These are phyloP conservation scores for Dolichopus griseipennis DNA, from an alignment of 2,888 invertebrate genomes.

Conservation along the genomic window DNA sequence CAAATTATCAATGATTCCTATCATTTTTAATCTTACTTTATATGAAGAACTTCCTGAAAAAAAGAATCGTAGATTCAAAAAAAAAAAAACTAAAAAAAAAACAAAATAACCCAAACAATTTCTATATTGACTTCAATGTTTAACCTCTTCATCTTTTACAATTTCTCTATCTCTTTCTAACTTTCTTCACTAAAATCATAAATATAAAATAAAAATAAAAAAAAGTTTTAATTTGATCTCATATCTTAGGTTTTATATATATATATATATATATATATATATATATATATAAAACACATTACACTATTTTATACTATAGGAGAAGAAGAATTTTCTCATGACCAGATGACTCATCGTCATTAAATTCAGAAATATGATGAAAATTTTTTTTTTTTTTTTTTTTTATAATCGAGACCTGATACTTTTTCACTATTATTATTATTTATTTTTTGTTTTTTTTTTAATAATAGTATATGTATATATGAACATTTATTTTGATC, in stretches of 20 bases:
- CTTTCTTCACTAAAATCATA: not conserved
- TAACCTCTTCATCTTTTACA: too few relatives aligned
- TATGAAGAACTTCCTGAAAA: too few relatives aligned
- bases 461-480: not conserved
- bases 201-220: not conserved
- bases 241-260: not conserved
- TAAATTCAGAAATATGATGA: not conserved
- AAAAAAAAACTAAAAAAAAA: too few relatives aligned
- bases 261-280: not conserved
- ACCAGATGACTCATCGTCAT: constrained; percentile 4
- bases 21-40: too few relatives aligned
- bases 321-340: not conserved
- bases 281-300: not conserved
- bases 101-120: too few relatives aligned
- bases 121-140: too few relatives aligned
- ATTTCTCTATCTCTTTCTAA: not conserved
- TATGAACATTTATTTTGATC: not conserved
- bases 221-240: not conserved
- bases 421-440: not conserved
- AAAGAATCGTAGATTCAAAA: too few relatives aligned
- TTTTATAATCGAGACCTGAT: constrained; percentile 1
- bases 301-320: not conserved
- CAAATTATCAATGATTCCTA: too few relatives aligned
- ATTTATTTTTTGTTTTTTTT: not conserved
- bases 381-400: not conserved